Evolutionary conservation across 2,888 invertebrate species (phyloP), one percentile per base, ranked within the genome.

Genomic region (Melitaea athalia): DNA sequence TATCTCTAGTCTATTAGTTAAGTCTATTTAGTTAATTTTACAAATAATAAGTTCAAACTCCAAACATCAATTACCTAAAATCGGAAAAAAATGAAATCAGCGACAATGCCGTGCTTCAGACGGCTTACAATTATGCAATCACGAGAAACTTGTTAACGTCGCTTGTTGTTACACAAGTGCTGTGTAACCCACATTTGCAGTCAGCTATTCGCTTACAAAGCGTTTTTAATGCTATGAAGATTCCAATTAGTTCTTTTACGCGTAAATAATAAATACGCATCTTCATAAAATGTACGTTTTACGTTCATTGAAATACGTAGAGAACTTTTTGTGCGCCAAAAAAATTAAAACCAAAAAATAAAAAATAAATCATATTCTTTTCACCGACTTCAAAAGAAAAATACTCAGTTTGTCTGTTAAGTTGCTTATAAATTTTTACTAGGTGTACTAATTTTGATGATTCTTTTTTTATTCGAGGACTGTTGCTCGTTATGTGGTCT

Each of bases 41-140:
- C 3, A 24, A 7, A 43, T 59, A 45, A 59, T 45, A 24, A 45
- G 31, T 45, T 38, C 31, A 59, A 59, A 42, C 4, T 57, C n/a
- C 38, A 57, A 42, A 55, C 7, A 14, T n/a, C 50, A 42, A 63
- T 52, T 53, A 38, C 45, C 55, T 50, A 42, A 10, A 59, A 38
- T 31, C n/a, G 50, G 52, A 59, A 65, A 65, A 53, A 68, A 59
- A 57, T 24, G 24, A 65, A 72, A 66, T 62, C 63, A 63, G 61
- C 65, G 53, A 63, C 65, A 65, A 65, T 70, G 65, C 63, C 38
- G 67, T 63, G 57, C 67, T 72, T 70, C 63, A 69, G 61, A 69
- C 63, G 64, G 42, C 43, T 57, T 63, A 65, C 70, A 72, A 67
- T 69, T 69, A 72, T 65, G 72, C 67, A 69, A 70, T 72, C 69